Evolutionary conservation across 2,797 vertebrate genomes (phyloP), one percentile per base, ranked within the genome.

Genomic region (Propithecus deckenii): DNA sequence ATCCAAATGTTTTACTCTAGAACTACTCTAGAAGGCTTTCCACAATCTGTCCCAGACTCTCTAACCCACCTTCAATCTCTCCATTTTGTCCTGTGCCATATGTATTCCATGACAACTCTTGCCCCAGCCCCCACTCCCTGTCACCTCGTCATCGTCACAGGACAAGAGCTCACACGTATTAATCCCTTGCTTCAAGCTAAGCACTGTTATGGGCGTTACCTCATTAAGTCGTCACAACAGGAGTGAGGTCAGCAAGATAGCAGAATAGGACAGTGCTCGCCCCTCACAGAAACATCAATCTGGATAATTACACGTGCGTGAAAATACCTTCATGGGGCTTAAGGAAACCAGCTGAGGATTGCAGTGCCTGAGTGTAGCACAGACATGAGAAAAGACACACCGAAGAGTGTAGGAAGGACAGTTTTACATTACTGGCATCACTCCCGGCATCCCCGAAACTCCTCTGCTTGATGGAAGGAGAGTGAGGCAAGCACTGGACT

Each of bases 221-320:
- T 92, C 76, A 84, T 92, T 93, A 96, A 93, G 92, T 86, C 22
- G 32, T 86, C 55, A 87, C n/a, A 78, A 87, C 18, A 75, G 17
- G 46, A 89, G 18, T 74, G 57, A 72, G 7, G 7, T 52, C 28
- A 50, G 48, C 38, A 67, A 67, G 78, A 86, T n/a, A 50, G 30
- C 4, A 17, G 32, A 43, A 23, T 7, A 61, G 43, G 11, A 50
- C 20, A 57, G 38, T 10, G 18, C 41, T 76, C 18, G 11, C 6
- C 32, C 23, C 14, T 85, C 25, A 15, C 10, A 28, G 50, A 78
- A 59, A 78, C 28, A 61, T n/a, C 25, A 11, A 32, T 65, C 50
- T 76, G 41, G 59, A 69, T 28, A 90, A 50, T 3, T 12, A 14
- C 5, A 5, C 15, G 20, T 63, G 12, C 25, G 28, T 75, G 52